phyloP scores from a whole-genome alignment of 2,888 invertebrate species.

The Ochropleura leucogaster region DNA sequence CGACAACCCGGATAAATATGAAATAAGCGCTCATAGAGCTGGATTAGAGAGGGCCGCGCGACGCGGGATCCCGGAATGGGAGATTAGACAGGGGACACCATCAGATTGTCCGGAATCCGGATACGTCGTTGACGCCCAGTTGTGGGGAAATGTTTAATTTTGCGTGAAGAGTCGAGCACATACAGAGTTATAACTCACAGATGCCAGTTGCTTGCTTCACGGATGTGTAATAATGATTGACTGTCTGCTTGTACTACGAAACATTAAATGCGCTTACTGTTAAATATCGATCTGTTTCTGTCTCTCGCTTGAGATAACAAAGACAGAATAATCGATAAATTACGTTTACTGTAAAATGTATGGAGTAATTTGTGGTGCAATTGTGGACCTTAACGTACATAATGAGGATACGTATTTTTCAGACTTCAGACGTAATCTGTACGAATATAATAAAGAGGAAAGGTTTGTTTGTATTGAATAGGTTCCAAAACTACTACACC shows the following conservation, averaged over 20 bases:
- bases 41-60: slow-evolving; percentile 67
- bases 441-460: no score
- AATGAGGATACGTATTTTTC: background rate
- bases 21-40: slow-evolving; percentile 78
- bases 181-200: slow-evolving; percentile 31
- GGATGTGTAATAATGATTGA: slow-evolving; percentile 23
- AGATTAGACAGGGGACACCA: slow-evolving; percentile 63
- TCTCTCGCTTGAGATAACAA: background rate
- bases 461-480: no score
- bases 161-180: slow-evolving; percentile 55
- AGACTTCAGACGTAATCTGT: background rate
- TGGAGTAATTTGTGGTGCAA: background rate
- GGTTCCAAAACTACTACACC: no score
- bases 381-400: background rate
- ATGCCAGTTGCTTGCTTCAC: slow-evolving; percentile 7
- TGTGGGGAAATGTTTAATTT: slow-evolving; percentile 65
- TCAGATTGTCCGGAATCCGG: slow-evolving; percentile 56
- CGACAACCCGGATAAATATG: slow-evolving; percentile 77
- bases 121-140: slow-evolving; percentile 58
- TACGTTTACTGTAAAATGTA: background rate
- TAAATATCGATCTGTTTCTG: background rate
- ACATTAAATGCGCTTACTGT: background rate
- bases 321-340: background rate
- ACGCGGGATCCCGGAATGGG: slow-evolving; percentile 62
- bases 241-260: background rate